Base-by-base conservation (phyloP, 1,140 invertebrate genomes). In the Agraylea sexmaculata region DNA sequence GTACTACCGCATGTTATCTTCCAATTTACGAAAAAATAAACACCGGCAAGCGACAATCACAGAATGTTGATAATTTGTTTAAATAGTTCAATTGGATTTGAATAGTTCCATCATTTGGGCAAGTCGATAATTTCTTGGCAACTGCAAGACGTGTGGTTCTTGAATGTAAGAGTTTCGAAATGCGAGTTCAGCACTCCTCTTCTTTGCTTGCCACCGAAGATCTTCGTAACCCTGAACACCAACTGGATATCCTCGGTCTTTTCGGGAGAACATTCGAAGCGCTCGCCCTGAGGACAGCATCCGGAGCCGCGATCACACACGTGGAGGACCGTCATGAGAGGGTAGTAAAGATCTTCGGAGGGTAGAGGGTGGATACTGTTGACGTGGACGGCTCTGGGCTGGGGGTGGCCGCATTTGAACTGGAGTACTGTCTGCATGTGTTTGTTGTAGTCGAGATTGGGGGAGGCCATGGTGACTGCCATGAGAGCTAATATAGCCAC, bases 81-180 rank as follows among this genome's bases (percentile, higher is more conserved):
- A n/a, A n/a, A n/a, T n/a, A n/a, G n/a, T n/a, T n/a, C n/a, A n/a
- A n/a, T n/a, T n/a, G n/a, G n/a, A n/a, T n/a, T n/a, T n/a, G n/a
- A n/a, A n/a, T n/a, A n/a, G n/a, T n/a, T n/a, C n/a, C n/a, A n/a
- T n/a, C n/a, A n/a, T n/a, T n/a, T n/a, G n/a, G n/a, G n/a, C n/a
- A n/a, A n/a, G n/a, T n/a, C n/a, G n/a, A n/a, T n/a, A n/a, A n/a
- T 20, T 18, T 6, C 5, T n/a, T 2, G 4, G 40, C 40, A 42
- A 3, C 3, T 2, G 23, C 40, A 42, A 4, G n/a, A 11, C 5
- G 40, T 42, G 32, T 42, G 40, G 22, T 42, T 42, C 11, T 15
- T 19, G 6, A 22, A 21, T 11, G 19, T n/a, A 23, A 42, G 4
- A n/a, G 15, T 13, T 10, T 19, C 7, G 13, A 28, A 25, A 12